Conservation (phyloP, 2,797 vertebrate species). For the Jordanella pulchra region DNA sequence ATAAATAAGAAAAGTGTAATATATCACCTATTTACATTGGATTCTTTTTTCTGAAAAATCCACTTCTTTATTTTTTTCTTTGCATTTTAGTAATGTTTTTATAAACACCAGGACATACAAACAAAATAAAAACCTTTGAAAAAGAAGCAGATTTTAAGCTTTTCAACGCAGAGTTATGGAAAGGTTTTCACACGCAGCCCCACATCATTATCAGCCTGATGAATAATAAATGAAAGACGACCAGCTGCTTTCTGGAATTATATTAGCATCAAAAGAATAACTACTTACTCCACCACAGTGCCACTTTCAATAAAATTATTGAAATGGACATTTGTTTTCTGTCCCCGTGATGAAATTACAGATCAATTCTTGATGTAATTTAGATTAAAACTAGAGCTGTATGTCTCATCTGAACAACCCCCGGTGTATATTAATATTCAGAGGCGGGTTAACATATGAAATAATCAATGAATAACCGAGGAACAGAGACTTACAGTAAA, state of each 20-base stretch:
- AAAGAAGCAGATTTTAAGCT: background rate
- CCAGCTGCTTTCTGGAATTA: constrained; percentile 65
- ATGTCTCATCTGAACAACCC: background rate
- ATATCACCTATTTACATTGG: background rate
- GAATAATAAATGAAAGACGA: constrained; percentile 64
- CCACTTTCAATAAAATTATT: constrained; percentile 42
- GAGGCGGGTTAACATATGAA: background rate
- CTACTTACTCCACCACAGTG: constrained; percentile 40
- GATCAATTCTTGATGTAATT: background rate
- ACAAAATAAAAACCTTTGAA: background rate
- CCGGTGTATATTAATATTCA: background rate
- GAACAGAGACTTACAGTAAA: background rate
- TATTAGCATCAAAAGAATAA: constrained; percentile 70
- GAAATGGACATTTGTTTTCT: constrained; percentile 8
- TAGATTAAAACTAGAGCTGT: background rate
- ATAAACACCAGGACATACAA: background rate
- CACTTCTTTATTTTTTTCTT: background rate
- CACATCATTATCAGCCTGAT: constrained; percentile 53
- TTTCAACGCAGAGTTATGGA: background rate
- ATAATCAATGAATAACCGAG: background rate
- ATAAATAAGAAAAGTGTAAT: no score
- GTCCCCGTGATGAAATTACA: constrained; percentile 5
- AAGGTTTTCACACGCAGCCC: constrained; percentile 34
- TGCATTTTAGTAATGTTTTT: background rate
- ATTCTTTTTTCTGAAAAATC: background rate